Conservation (phyloP, 2,113 vertebrate species). For the Coracopsis vasa region DNA sequence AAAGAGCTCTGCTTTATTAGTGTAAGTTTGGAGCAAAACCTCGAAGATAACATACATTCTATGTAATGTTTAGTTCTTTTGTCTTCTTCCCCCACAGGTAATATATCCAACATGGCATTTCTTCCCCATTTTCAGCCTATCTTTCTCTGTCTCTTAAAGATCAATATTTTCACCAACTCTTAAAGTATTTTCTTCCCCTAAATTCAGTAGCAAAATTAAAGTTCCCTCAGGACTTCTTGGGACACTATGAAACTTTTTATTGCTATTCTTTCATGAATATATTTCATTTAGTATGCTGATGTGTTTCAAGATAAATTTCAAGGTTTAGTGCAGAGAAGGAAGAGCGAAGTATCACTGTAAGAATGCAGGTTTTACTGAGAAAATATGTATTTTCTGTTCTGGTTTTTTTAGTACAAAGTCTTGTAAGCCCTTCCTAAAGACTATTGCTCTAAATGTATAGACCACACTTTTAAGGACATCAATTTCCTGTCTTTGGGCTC, state of each 20-base stretch:
- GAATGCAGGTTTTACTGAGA: neutral
- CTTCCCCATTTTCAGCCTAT: neutral
- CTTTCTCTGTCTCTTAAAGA: neutral
- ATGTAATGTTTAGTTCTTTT: neutral
- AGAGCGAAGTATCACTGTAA: neutral
- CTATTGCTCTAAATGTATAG: neutral
- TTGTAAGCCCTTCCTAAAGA: neutral
- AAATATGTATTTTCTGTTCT: neutral
- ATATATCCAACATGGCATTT: neutral
- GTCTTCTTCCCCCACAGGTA: neutral
- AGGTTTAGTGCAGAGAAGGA: neutral
- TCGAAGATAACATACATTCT: neutral
- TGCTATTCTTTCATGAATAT: neutral
- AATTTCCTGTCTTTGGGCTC: neutral
- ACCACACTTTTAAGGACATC: neutral
- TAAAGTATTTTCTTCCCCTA: neutral
- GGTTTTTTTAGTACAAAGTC: neutral
- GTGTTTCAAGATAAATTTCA: neutral
- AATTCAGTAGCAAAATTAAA: neutral
- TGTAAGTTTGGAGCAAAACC: neutral
- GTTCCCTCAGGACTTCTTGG: neutral
- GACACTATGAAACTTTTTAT: neutral
- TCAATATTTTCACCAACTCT: neutral
- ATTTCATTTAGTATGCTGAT: neutral
- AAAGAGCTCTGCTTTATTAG: neutral